phyloP scores from a whole-genome alignment of 2,888 invertebrate genomes.

The Chymomyza fuscimana region DNA sequence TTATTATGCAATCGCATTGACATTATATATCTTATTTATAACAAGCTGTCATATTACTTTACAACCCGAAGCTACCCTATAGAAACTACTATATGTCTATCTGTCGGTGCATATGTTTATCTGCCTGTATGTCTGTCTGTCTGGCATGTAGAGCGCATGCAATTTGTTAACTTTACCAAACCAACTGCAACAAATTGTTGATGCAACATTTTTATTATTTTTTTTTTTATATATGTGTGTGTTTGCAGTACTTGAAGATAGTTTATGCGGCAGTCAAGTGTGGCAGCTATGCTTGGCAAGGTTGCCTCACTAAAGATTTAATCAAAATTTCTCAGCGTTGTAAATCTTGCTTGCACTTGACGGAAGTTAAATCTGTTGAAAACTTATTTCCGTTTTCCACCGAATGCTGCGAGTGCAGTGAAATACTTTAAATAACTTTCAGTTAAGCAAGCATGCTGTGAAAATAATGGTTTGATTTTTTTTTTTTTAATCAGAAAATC shows the following conservation, averaged over 20 bases:
- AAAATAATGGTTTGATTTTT: background rate
- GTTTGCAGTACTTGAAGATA: background rate
- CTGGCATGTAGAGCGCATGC: slow-evolving; percentile 14
- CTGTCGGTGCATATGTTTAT: too few species aligned
- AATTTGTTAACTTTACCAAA: slow-evolving; percentile 23
- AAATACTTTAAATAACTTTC: background rate
- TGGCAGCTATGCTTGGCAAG: slow-evolving; percentile 17
- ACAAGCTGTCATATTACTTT: slow-evolving; percentile 20
- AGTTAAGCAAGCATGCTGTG: background rate
- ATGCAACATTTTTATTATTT: slow-evolving; percentile 11
- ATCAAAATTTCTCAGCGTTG: slow-evolving; percentile 31
- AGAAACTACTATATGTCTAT: background rate
- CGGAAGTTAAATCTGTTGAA: background rate
- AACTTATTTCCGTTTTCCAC: background rate
- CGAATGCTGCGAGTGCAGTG: background rate
- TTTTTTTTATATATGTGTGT: background rate
- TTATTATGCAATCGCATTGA: slow-evolving; percentile 25
- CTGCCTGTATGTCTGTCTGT: background rate
- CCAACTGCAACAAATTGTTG: slow-evolving; percentile 21
- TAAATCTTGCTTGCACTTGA: slow-evolving; percentile 14
- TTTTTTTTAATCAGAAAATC: too few species aligned
- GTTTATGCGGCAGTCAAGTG: slow-evolving; percentile 28
- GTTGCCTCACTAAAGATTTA: slow-evolving; percentile 22
- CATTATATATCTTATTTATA: slow-evolving; percentile 19
- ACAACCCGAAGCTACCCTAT: background rate